Percentiles rank a stretch among this genome's conserved stretches.
Evolutionary conservation across 2,797 vertebrate species (phyloP).

Genomic region (Catharus ustulatus): DNA sequence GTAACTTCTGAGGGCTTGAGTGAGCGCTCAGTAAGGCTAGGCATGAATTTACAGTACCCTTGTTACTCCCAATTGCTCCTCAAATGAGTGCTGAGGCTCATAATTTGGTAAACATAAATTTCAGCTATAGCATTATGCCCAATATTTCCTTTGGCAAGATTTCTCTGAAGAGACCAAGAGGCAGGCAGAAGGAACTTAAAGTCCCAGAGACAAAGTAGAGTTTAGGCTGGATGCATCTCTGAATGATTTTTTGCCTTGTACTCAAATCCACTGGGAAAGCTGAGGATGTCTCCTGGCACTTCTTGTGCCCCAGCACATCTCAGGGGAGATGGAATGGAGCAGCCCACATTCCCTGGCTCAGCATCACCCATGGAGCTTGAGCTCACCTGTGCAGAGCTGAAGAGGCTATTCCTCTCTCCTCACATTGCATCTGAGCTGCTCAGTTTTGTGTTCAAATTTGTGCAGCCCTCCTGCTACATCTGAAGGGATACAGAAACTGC

Average conservation of each 20-base stretch:
- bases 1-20: background rate
- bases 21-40: background rate
- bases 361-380: background rate
- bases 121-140: background rate
- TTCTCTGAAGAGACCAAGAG: background rate
- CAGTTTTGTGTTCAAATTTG: background rate
- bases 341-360: accelerated
- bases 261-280: background rate
- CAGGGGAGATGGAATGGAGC: accelerated
- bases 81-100: background rate
- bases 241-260: background rate
- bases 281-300: background rate
- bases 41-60: background rate
- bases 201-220: background rate
- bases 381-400: accelerated
- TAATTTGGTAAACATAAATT: background rate
- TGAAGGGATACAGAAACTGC: background rate
- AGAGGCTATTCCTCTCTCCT: background rate
- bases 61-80: background rate
- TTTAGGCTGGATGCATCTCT: background rate
- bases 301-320: background rate
- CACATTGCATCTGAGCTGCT: background rate
- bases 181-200: background rate
- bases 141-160: background rate
- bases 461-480: background rate